phyloP scores from a whole-genome alignment of 2,888 invertebrate species.

The Euzophera pinguis region DNA sequence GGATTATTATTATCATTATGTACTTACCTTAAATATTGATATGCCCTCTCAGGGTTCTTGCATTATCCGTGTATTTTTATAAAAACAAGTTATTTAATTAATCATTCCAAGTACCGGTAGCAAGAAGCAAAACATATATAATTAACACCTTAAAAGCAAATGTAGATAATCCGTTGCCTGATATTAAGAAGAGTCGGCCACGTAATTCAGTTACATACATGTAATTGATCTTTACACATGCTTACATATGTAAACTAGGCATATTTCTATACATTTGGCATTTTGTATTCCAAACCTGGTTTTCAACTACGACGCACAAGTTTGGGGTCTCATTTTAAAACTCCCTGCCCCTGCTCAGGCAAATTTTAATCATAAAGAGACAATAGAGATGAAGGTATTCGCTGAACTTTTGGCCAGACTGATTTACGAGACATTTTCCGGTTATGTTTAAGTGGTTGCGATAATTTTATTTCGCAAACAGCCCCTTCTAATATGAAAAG shows the following conservation, averaged over 20 bases:
- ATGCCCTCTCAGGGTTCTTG: no score
- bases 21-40: no score
- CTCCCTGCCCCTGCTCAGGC: conserved; percentile 46
- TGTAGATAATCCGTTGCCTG: no score
- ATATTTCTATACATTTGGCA: not conserved
- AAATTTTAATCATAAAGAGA: conserved; percentile 72
- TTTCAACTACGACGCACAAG: conserved; percentile 57
- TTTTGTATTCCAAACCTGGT: conserved; percentile 35
- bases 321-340: conserved; percentile 68
- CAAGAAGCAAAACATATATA: no score
- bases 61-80: no score
- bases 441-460: conserved; percentile 16
- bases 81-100: no score
- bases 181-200: no score
- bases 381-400: conserved; percentile 59
- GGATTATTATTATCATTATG: no score
- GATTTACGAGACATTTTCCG: conserved; percentile 51
- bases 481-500: no score
- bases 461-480: conserved; percentile 11
- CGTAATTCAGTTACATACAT: no score
- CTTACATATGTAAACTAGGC: not conserved
- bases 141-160: no score
- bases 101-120: no score
- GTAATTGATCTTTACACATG: not conserved
- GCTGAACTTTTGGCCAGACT: conserved; percentile 46